These are phyloP conservation scores for Diachasmimorpha longicaudata DNA, from an alignment of 1,140 invertebrate species.

Conservation along the genomic window DNA sequence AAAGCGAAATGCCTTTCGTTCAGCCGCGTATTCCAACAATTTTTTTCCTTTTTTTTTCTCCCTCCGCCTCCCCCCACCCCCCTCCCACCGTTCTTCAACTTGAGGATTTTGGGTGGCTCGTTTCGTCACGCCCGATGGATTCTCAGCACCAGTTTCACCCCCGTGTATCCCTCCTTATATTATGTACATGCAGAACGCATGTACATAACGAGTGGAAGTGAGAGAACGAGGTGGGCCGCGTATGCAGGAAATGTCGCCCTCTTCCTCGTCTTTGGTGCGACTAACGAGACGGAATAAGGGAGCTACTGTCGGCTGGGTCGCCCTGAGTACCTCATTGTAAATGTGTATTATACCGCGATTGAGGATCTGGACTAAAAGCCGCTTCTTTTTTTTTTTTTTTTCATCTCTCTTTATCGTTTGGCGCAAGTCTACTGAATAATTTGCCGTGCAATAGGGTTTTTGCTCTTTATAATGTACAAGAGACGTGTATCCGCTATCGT, in stretches of 20 bases:
- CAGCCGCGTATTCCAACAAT: constrained; percentile 15
- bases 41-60: neutral
- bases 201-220: neutral
- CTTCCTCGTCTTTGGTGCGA: constrained; percentile 26
- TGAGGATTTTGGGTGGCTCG: constrained; percentile 19
- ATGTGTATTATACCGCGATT: constrained; percentile 30
- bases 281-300: constrained; percentile 38
- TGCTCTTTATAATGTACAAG: neutral
- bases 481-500: constrained; percentile 1
- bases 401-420: constrained; percentile 21
- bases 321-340: constrained; percentile 23
- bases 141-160: constrained; percentile 13
- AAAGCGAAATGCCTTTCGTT: constrained; percentile 41
- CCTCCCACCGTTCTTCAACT: too few relatives aligned
- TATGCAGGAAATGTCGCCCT: constrained; percentile 30
- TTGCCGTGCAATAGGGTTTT: constrained; percentile 23
- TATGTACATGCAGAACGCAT: constrained; percentile 5
- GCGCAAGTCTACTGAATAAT: constrained; percentile 31
- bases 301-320: constrained; percentile 27
- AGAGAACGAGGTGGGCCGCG: neutral
- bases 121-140: constrained; percentile 27
- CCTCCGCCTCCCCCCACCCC: too few relatives aligned
- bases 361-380: constrained; percentile 28
- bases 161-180: neutral
- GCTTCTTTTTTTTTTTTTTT: constrained; percentile 19